These are phyloP conservation scores for Ariopsis seemanni DNA, from an alignment of 2,113 vertebrate species.

Conservation along the genomic window DNA sequence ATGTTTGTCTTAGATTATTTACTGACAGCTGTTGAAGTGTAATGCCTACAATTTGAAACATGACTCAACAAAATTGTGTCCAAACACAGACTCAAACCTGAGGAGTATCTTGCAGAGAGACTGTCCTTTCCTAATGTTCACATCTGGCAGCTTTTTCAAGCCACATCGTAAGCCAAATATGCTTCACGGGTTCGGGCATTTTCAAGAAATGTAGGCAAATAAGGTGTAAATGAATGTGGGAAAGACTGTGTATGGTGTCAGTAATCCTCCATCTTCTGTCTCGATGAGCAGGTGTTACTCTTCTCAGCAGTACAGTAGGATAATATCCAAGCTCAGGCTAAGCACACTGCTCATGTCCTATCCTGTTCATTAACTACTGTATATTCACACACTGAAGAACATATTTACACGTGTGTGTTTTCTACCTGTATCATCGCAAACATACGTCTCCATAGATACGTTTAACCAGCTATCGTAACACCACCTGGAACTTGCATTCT, in stretches of 20 bases:
- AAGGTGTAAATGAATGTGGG: background rate
- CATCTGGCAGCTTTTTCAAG: background rate
- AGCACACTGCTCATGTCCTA: background rate
- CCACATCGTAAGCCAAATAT: constrained; percentile 26
- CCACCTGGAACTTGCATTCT: background rate
- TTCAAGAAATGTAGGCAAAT: constrained; percentile 12
- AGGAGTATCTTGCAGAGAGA: background rate
- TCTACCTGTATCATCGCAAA: background rate
- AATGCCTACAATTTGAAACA: background rate
- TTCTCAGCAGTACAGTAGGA: background rate
- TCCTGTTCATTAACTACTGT: background rate
- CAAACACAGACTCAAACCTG: background rate
- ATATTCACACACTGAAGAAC: background rate
- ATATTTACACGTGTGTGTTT: background rate
- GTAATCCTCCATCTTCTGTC: background rate
- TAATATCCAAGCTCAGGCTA: background rate
- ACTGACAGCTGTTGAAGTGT: background rate
- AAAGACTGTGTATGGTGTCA: background rate
- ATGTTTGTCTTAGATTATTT: background rate
- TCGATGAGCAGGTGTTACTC: background rate
- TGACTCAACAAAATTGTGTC: background rate
- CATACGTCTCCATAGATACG: background rate
- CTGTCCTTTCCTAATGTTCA: background rate
- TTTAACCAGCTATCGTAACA: background rate
- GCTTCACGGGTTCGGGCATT: constrained; percentile 14